Evolutionary conservation across 53 echinoderm and acorn worm species (phyloP), one percentile per base, ranked within the genome.

Genomic region (Echinarachnius parma): DNA sequence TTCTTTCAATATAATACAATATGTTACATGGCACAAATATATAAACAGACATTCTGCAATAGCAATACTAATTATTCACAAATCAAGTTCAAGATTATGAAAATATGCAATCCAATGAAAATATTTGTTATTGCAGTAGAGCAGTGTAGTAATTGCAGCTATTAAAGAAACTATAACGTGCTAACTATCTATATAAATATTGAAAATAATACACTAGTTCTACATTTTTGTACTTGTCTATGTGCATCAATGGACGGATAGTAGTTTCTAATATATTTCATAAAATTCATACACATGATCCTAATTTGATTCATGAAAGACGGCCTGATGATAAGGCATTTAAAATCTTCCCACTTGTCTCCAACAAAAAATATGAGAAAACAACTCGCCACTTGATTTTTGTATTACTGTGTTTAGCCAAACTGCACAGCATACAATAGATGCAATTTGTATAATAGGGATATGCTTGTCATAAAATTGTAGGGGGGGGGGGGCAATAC

Each of bases 1-100:
- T 24, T 37, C 42, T 35, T 2, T 35, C 21, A 46, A 65, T 65
- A 65, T 65, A 46, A 65, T 46, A 65, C 48, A 65, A 25, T 65
- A 65, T 65, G 26, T 28, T 65, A 65, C 65, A 65, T 65, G 65
- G 65, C 65, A 65, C 25, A 62, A 65, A 65, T 65, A 65, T 65
- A 65, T 46, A 65, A 28, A 45, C 18, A n/a, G 9, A 65, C 26
- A 45, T 15, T n/a, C n/a, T n/a, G n/a, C n/a, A n/a, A n/a, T n/a
- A n/a, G n/a, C n/a, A n/a, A n/a, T n/a, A n/a, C n/a, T n/a, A n/a
- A n/a, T n/a, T n/a, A n/a, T n/a, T n/a, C n/a, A n/a, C n/a, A n/a
- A n/a, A n/a, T n/a, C n/a, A n/a, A n/a, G n/a, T n/a, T n/a, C n/a
- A 46, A 46, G 36, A 47, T 65, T 25, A 46, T 4, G 5, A 65